Evolutionary conservation across 2,888 invertebrate species (phyloP).

Genomic region (Nomada hirtipes): DNA sequence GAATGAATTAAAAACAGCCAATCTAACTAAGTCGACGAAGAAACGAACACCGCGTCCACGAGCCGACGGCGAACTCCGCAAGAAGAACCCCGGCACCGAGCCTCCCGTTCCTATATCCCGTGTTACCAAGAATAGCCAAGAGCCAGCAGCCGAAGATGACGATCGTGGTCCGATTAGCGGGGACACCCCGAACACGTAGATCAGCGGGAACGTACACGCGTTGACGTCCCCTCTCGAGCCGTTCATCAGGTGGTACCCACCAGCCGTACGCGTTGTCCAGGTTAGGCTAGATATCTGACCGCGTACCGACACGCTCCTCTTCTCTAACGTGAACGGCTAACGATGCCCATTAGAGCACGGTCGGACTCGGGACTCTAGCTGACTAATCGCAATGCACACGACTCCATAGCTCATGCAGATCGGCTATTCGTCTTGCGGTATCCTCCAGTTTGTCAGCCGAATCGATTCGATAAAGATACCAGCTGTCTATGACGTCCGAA

Average conservation of each 20-base stretch:
- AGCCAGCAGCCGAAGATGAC: constrained; percentile 53
- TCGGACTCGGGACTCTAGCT: constrained; percentile 72
- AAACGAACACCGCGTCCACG: too few relatives aligned
- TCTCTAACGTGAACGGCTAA: constrained; percentile 76
- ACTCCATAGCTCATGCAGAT: constrained; percentile 82
- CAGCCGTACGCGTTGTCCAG: constrained; percentile 48
- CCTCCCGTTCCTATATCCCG: constrained; percentile 34
- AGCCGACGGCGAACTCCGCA: too few relatives aligned
- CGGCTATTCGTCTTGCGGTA: constrained; percentile 82
- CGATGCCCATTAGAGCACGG: constrained; percentile 83
- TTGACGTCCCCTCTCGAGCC: constrained; percentile 49
- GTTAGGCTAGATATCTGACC: constrained; percentile 45
- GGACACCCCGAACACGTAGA: constrained; percentile 65
- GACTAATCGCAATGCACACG: constrained; percentile 82
- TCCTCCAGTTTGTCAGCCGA: constrained; percentile 82
- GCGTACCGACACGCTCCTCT: constrained; percentile 68
- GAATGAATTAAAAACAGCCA: too few relatives aligned
- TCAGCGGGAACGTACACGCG: constrained; percentile 51
- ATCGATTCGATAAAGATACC: constrained; percentile 82
- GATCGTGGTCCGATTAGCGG: constrained; percentile 69
- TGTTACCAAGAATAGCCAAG: constrained; percentile 44
- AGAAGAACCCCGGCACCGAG: neutral
- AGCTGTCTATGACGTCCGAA: constrained; percentile 78
- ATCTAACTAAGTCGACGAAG: too few relatives aligned
- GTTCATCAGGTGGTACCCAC: constrained; percentile 48